phyloP scores from a whole-genome alignment of 2,113 vertebrate species.

The Saccopteryx leptura region DNA sequence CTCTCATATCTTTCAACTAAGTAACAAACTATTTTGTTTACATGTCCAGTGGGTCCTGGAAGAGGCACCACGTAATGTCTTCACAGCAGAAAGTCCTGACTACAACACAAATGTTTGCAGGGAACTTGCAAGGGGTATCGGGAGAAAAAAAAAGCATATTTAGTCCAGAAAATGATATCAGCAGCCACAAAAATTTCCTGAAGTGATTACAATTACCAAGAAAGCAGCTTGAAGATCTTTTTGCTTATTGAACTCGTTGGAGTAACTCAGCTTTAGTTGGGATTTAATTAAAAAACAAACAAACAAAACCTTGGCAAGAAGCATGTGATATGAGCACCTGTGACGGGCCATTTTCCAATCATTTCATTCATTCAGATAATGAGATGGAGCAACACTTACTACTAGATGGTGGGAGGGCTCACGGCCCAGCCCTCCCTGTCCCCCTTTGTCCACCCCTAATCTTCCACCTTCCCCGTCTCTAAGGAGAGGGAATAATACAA shows the following conservation, averaged over 20 bases:
- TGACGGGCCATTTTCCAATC: background rate
- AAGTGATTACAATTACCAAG: background rate
- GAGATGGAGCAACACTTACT: background rate
- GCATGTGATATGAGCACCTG: background rate
- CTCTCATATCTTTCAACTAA: background rate
- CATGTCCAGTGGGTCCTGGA: background rate
- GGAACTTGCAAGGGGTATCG: background rate
- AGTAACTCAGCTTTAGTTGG: slow-evolving; percentile 3
- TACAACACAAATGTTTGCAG: background rate
- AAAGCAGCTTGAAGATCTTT: slow-evolving; percentile 31
- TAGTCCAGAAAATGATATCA: slow-evolving; percentile 56
- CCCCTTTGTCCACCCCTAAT: background rate
- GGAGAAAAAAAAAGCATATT: background rate
- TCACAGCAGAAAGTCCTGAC: background rate
- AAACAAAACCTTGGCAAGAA: background rate
- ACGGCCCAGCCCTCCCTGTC: background rate
- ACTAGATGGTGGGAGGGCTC: background rate
- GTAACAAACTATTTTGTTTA: background rate
- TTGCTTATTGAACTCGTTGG: background rate
- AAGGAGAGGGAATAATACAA: background rate
- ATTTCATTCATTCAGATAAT: background rate
- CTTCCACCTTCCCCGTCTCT: accelerated
- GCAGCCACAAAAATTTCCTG: background rate
- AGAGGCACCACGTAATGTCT: background rate
- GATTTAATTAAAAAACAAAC: slow-evolving; percentile 12